Percentiles rank a stretch among this genome's conserved stretches.
Conservation (phyloP, 2,888 invertebrate species). For the Nephrotoma appendiculata region DNA sequence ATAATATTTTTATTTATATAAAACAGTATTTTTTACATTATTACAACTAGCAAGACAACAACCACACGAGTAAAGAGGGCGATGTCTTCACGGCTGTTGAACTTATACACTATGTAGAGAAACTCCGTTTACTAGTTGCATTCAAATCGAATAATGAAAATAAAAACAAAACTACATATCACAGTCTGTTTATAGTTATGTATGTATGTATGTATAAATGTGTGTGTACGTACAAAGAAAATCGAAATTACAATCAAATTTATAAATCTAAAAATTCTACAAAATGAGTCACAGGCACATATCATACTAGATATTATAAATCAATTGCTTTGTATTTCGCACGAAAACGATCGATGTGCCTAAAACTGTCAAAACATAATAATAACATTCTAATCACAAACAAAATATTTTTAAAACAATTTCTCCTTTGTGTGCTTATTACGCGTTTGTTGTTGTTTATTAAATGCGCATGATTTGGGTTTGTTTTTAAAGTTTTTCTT, state of each 20-base stretch:
- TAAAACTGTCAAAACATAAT: not conserved
- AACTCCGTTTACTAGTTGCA: not conserved
- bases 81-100: constrained; percentile 11
- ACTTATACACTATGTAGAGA: not conserved
- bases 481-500: not conserved
- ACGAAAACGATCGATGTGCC: not conserved
- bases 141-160: not conserved
- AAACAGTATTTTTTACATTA: not conserved
- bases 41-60: not conserved
- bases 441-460: not conserved
- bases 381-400: not conserved
- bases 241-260: not conserved
- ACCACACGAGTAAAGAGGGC: constrained; percentile 8
- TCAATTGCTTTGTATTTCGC: not conserved
- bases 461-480: not conserved
- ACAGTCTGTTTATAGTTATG: not conserved
- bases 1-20: not conserved
- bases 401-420: not conserved
- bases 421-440: not conserved
- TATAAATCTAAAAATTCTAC: not conserved
- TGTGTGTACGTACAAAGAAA: not conserved
- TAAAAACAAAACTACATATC: not conserved
- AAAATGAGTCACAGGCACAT: not conserved
- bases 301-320: too few species aligned
- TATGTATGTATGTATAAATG: not conserved